Base-by-base conservation (phyloP, 2,888 invertebrate species). In the Prenolepis imparis region DNA sequence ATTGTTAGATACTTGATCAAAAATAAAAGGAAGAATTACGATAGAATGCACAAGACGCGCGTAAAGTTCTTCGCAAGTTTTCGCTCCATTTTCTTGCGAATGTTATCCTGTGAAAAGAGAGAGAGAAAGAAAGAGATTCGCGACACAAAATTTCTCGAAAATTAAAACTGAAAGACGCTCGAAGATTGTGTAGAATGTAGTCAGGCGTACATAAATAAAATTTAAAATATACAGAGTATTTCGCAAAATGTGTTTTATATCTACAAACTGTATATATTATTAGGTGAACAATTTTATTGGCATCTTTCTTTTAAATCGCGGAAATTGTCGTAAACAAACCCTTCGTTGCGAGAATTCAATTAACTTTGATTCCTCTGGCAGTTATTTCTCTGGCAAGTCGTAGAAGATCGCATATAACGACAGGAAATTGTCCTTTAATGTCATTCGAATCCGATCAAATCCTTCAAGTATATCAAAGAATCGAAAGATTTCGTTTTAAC, bases 391-490 rank as follows among this genome's bases (percentile, higher is more conserved):
- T 80, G 75, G 83, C 48, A 67, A 78, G 70, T 44, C 41, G 32
- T 24, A 15, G 59, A 61, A 84, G 39, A 21, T 64, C 44, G 64
- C 32, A 77, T 24, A 66, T 64, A 52, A 24, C 39, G 41, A 67
- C 21, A 8, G 21, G 32, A 36, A 61, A 73, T 85, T 44, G 73
- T 85, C 80, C 80, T 80, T 85, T 83, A 84, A 73, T 72, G 75
- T 73, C 83, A 63, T 73, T 84, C 55, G 80, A 82, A 83, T 85
- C 61, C 61, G 61, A 88, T 64, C 64, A 44, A 57, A 78, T 57
- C 39, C 67, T 41, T 68, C 32, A 21, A 78, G 28, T 28, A 36
- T 66, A 55, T 55, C 39, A 66, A n/a, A 66, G 28, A 28, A 28
- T 77, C 41, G 57, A 68, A 57, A 44, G 64, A 52, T 39, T 41